A percentile compares a stretch with the other conserved stretches of the same genome.
Conservation (phyloP, 1,140 invertebrate species). For the Nasonia giraulti region DNA sequence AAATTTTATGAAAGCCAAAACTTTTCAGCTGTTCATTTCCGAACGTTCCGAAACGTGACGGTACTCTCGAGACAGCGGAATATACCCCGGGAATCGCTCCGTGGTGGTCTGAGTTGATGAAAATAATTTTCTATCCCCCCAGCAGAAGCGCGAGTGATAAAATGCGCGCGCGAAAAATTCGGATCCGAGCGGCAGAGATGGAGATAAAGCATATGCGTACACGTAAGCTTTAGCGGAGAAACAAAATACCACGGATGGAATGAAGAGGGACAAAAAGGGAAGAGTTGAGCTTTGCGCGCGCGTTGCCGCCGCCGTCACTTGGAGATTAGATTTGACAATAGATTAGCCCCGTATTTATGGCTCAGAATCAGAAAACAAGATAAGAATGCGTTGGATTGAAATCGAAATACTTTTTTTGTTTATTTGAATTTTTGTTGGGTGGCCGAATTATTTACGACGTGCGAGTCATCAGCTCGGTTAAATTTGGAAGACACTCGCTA, state of each 20-base stretch:
- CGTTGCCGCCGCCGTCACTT: not conserved
- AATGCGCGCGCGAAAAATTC: slow-evolving; percentile 15
- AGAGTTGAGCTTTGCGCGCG: not conserved
- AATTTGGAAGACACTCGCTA: not conserved
- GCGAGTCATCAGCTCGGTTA: not conserved
- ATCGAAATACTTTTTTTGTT: not conserved
- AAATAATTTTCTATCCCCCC: slow-evolving; percentile 25
- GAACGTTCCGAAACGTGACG: too few relatives aligned
- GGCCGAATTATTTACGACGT: not conserved
- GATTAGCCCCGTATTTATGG: slow-evolving; percentile 26
- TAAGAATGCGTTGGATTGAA: not conserved
- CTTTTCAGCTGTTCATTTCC: too few relatives aligned
- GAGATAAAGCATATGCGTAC: slow-evolving; percentile 13
- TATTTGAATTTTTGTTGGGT: not conserved
- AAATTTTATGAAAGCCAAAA: too few relatives aligned
- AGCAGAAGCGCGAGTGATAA: slow-evolving; percentile 4
- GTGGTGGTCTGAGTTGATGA: not conserved
- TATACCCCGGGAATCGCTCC: too few relatives aligned
- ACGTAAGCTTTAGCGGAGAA: slow-evolving; percentile 29
- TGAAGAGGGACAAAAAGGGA: not conserved
- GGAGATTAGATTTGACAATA: slow-evolving; percentile 28
- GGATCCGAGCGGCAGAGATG: slow-evolving; percentile 1
- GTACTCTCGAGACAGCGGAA: too few relatives aligned
- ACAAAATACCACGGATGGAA: slow-evolving; percentile 10
- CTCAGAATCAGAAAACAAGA: slow-evolving; percentile 15